Evolutionary conservation across 2,113 vertebrate genomes (phyloP).

Genomic region (Atrichornis clamosus): DNA sequence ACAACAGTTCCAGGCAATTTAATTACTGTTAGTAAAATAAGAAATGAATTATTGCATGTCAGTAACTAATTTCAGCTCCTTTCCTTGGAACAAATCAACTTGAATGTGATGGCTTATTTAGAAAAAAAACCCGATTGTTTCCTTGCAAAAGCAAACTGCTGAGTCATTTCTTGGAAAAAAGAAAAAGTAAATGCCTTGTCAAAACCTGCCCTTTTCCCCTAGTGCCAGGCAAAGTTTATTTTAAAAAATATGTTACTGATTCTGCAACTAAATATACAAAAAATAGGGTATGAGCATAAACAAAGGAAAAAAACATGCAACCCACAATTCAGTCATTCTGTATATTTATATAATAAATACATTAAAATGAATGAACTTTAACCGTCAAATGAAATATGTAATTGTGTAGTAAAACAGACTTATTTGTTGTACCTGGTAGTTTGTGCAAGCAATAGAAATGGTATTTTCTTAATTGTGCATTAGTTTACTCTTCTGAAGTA

Average conservation of each 20-base stretch:
- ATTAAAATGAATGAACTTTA: not conserved
- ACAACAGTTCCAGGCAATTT: conserved; percentile 94
- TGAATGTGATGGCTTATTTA: conserved; percentile 54
- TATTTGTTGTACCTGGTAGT: not conserved
- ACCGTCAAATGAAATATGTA: not conserved
- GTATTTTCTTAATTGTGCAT: not conserved
- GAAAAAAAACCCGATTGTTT: not conserved
- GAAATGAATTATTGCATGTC: conserved; percentile 80
- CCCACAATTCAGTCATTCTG: not conserved
- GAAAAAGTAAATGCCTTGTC: not conserved
- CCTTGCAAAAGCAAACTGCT: conserved; percentile 9
- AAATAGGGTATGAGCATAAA: not conserved
- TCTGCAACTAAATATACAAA: not conserved
- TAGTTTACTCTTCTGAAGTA: not conserved
- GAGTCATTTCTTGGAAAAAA: not conserved
- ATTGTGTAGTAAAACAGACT: not conserved
- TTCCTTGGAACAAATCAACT: conserved; percentile 74
- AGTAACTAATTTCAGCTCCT: conserved; percentile 72
- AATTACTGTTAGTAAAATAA: conserved; percentile 83
- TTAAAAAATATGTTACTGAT: not conserved
- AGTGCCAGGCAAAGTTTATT: not conserved
- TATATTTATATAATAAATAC: not conserved
- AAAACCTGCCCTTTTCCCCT: not conserved
- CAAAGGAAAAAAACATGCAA: not conserved
- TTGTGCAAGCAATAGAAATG: not conserved